phyloP scores from a whole-genome alignment of 2,888 invertebrate genomes.

The Furcula furcula region DNA sequence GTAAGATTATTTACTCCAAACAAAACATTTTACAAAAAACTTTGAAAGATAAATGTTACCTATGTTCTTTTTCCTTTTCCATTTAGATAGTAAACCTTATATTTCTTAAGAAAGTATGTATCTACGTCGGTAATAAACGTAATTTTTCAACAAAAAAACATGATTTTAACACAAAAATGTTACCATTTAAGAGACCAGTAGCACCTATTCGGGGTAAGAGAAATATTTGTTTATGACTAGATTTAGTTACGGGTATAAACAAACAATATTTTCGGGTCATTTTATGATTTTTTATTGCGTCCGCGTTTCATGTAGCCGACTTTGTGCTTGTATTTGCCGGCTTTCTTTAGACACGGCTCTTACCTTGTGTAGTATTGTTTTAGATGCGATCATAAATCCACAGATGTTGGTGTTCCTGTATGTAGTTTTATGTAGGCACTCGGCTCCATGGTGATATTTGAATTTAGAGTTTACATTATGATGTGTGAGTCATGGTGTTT shows the following conservation, averaged over 20 bases:
- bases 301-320: constrained; percentile 52
- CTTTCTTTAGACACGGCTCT: constrained; percentile 50
- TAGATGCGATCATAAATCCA: constrained; percentile 9
- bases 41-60: too few relatives aligned
- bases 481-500: too few relatives aligned
- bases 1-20: too few relatives aligned
- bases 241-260: constrained; percentile 36
- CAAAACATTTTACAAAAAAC: too few relatives aligned
- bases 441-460: too few relatives aligned
- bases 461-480: too few relatives aligned
- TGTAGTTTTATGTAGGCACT: constrained; percentile 3
- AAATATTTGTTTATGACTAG: constrained; percentile 47
- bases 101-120: constrained; percentile 17
- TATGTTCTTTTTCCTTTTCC: too few relatives aligned
- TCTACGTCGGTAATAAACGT: constrained; percentile 13
- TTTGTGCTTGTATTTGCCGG: constrained; percentile 34
- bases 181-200: constrained; percentile 47
- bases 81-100: too few relatives aligned
- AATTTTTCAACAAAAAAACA: constrained; percentile 27
- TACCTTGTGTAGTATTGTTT: constrained; percentile 26
- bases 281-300: constrained; percentile 64
- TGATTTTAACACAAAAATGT: constrained; percentile 30
- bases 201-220: constrained; percentile 48
- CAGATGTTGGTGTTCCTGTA: constrained; percentile 16
- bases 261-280: constrained; percentile 57